Evolutionary conservation across 1,140 invertebrate genomes (phyloP), one percentile per base, ranked within the genome.

Genomic region (Ceratosolen solmsi): DNA sequence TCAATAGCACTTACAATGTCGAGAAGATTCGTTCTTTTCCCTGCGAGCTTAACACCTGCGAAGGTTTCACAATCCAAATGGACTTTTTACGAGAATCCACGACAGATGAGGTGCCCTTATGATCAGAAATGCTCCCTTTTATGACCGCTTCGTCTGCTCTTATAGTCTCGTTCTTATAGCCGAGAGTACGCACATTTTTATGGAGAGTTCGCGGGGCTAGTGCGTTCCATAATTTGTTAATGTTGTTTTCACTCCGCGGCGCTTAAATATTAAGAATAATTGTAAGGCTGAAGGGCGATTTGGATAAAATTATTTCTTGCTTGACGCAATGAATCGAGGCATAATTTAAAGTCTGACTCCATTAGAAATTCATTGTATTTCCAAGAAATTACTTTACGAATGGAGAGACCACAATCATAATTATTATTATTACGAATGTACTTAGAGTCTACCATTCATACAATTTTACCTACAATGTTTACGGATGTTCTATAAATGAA

Each of bases 1-100:
- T 68, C 63, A 38, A n/a, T 33, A 38, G 63, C 63, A 68, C 63
- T 68, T 68, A 68, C 63, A 20, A 38, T 68, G 38, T 20, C 63
- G 20, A n/a, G n/a, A 68, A 68, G 63, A 68, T 38, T 68, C 17
- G 27, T 60, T n/a, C 20, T 54, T 65, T 65, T 38, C n/a, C 13
- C 27, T n/a, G 20, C 33, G 27, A n/a, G 33, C 63, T 68, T 68
- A 38, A 17, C 63, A 68, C 36, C 33, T 15, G 36, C 36, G 15
- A 20, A 38, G 33, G 17, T n/a, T 38, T 38, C 33, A 9, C 63
- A 38, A 68, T 38, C 63, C 33, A 7, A 68, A 68, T 38, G 36
- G 33, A 36, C 33, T 38, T 68, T 68, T 68, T 68, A 68, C 63
- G 36, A 38, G 33, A 38, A 2, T 38, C 33, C 63, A 5, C 36